Conservation (phyloP, 2,113 vertebrate genomes). For the Microcebus tavaratra region DNA sequence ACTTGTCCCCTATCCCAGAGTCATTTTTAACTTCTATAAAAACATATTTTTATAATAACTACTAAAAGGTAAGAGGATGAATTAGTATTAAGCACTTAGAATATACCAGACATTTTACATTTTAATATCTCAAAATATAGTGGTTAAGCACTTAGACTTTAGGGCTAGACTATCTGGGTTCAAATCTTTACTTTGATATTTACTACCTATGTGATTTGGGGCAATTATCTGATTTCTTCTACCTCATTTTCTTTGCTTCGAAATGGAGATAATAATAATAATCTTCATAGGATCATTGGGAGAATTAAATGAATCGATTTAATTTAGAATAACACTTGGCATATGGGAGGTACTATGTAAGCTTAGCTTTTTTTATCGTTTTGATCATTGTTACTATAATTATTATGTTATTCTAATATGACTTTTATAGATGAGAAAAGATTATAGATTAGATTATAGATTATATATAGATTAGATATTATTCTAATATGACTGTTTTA, state of each 20-base stretch:
- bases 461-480: not conserved
- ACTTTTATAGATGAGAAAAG: not conserved
- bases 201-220: not conserved
- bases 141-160: not conserved
- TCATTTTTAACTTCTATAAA: not conserved
- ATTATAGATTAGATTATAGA: too few relatives aligned
- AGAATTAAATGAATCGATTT: not conserved
- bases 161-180: not conserved
- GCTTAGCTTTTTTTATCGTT: not conserved
- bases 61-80: not conserved
- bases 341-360: not conserved
- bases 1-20: not conserved
- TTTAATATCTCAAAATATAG: not conserved
- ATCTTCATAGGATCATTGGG: not conserved
- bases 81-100: not conserved
- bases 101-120: not conserved
- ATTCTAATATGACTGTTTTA: conserved; percentile 2
- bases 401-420: conserved; percentile 22
- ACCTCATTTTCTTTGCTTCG: not conserved
- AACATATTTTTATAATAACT: not conserved
- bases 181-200: not conserved
- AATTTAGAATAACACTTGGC: not conserved
- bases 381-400: conserved; percentile 10
- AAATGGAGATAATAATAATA: not conserved
- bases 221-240: not conserved